phyloP scores from a whole-genome alignment of 1,140 invertebrate genomes.

The Ceratosolen solmsi region DNA sequence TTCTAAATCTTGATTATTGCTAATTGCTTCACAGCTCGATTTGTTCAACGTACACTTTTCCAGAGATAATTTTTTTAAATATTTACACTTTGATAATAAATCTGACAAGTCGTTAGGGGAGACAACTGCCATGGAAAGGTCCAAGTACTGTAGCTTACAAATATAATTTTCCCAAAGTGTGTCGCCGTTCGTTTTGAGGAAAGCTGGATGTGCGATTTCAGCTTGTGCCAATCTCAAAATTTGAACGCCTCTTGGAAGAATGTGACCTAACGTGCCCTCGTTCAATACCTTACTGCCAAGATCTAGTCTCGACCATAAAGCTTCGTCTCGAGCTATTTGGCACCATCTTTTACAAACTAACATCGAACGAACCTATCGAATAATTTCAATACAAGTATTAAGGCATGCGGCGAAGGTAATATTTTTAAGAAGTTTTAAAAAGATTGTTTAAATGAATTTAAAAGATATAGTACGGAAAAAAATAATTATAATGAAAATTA shows the following conservation, averaged over 20 bases:
- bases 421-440: too few relatives aligned
- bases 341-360: conserved; percentile 79
- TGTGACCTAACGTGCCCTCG: conserved; percentile 79
- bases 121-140: conserved; percentile 86
- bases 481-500: too few relatives aligned
- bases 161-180: conserved; percentile 58
- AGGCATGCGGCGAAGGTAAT: too few relatives aligned
- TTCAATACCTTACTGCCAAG: conserved; percentile 80
- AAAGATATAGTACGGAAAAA: too few relatives aligned
- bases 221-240: conserved; percentile 85
- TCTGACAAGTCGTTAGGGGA: conserved; percentile 75
- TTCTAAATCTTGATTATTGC: conserved; percentile 79
- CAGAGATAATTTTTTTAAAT: conserved; percentile 86
- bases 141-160: conserved; percentile 84
- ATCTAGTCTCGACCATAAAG: conserved; percentile 88
- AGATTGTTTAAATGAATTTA: too few relatives aligned
- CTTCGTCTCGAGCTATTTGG: conserved; percentile 85
- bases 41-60: conserved; percentile 82
- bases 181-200: conserved; percentile 66
- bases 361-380: conserved; percentile 67
- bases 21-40: conserved; percentile 78
- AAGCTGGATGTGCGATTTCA: conserved; percentile 76
- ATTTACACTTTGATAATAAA: conserved; percentile 80
- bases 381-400: not conserved
- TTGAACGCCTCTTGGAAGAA: conserved; percentile 82